Evolutionary conservation across 1,140 invertebrate genomes (phyloP).

Genomic region (Adoxophyes honmai): DNA sequence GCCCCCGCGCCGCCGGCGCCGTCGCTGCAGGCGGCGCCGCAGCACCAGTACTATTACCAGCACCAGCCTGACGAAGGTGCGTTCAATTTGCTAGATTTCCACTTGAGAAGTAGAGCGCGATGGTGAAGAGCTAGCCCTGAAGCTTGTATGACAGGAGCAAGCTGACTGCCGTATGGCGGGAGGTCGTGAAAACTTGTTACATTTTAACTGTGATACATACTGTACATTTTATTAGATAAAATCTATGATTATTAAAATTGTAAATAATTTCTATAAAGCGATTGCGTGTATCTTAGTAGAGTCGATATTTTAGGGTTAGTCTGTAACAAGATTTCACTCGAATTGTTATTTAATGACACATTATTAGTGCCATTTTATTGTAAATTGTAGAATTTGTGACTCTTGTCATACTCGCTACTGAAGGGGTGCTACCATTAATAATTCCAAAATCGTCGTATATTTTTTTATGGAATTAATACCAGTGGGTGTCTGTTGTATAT

Average conservation of each 20-base stretch:
- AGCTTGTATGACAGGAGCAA: constrained; percentile 78
- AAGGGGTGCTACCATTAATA: constrained; percentile 79
- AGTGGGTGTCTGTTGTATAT: constrained; percentile 75
- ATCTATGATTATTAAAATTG: constrained; percentile 67
- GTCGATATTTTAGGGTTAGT: constrained; percentile 69
- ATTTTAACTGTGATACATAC: constrained; percentile 77
- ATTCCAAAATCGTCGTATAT: constrained; percentile 77
- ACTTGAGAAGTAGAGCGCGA: constrained; percentile 77
- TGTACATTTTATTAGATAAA: constrained; percentile 74
- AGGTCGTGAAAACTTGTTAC: constrained; percentile 74
- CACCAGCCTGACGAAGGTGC: constrained; percentile 77
- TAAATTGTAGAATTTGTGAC: constrained; percentile 75
- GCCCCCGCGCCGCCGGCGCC: constrained; percentile 68
- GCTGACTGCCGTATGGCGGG: constrained; percentile 59
- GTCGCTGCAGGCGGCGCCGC: constrained; percentile 63
- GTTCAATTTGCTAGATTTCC: constrained; percentile 77
- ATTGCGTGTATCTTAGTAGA: constrained; percentile 69
- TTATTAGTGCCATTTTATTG: constrained; percentile 76
- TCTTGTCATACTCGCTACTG: constrained; percentile 78
- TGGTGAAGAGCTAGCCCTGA: constrained; percentile 78
- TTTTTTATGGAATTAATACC: constrained; percentile 75
- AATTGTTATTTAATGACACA: constrained; percentile 72
- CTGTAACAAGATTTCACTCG: constrained; percentile 77
- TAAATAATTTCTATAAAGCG: constrained; percentile 67
- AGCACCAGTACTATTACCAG: constrained; percentile 77